phyloP scores from a whole-genome alignment of 2,888 invertebrate genomes.

The Theodoxus fluviatilis region DNA sequence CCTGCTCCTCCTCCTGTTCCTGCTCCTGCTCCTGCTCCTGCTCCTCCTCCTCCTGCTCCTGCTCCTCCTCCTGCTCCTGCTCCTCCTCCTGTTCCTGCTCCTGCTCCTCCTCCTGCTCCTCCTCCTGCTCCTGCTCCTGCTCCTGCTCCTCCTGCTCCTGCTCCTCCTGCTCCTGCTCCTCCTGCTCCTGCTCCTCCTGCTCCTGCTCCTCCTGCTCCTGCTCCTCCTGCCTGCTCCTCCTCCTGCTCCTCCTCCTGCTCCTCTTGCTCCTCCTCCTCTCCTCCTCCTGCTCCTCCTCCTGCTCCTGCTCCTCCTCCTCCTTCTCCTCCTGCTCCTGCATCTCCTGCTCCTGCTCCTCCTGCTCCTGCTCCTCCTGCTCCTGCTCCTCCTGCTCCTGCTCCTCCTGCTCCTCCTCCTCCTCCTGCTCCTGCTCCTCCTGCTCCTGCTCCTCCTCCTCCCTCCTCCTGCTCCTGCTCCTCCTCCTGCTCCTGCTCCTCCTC shows the following conservation, averaged over 20 bases:
- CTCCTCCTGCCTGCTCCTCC: background rate
- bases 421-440: background rate
- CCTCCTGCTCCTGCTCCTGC: background rate
- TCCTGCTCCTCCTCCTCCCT: background rate
- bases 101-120: background rate
- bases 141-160: background rate
- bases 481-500: background rate
- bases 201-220: background rate
- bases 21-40: background rate
- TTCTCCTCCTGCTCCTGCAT: background rate
- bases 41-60: background rate
- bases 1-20: background rate
- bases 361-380: background rate
- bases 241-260: background rate
- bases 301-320: background rate
- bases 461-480: background rate
- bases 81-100: background rate
- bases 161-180: background rate
- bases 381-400: background rate
- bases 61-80: background rate
- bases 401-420: background rate
- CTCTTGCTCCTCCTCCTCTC: background rate
- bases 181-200: background rate
- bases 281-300: background rate
- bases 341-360: background rate